These are phyloP conservation scores for Ectemnius lituratus DNA, from an alignment of 2,888 invertebrate species.

Conservation along the genomic window DNA sequence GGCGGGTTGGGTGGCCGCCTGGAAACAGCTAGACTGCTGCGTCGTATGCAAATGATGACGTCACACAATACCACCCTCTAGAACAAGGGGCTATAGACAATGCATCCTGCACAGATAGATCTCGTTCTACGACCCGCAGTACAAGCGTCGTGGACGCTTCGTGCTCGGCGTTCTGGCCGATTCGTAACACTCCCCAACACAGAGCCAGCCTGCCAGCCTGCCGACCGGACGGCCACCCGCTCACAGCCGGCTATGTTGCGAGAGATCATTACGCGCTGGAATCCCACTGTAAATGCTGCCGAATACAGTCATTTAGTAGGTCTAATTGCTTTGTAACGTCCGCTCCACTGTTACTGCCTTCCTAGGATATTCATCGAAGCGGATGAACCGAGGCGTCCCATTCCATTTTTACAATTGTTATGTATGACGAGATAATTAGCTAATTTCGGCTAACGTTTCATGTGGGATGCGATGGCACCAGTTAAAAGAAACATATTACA, in stretches of 20 bases:
- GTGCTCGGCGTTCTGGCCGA: slow-evolving; percentile 47
- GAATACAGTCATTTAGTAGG: slow-evolving; percentile 16
- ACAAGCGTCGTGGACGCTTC: slow-evolving; percentile 46
- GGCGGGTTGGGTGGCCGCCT: slow-evolving; percentile 60
- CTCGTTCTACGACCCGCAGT: slow-evolving; percentile 59
- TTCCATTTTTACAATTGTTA: no score
- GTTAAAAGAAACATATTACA: no score
- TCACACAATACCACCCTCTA: slow-evolving; percentile 74
- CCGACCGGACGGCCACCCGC: no score
- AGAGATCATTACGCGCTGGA: slow-evolving; percentile 32
- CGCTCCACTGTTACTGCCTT: not conserved
- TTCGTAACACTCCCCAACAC: slow-evolving; percentile 42
- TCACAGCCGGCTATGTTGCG: slow-evolving; percentile 22
- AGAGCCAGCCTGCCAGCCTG: not conserved
- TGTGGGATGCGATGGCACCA: no score
- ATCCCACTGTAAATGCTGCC: slow-evolving; percentile 20
- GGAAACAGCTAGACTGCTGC: slow-evolving; percentile 68
- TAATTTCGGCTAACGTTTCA: no score
- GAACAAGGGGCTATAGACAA: slow-evolving; percentile 66
- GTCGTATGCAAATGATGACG: slow-evolving; percentile 77
- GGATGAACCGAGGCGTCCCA: no score
- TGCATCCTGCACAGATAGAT: slow-evolving; percentile 68
- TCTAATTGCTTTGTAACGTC: slow-evolving; percentile 9
- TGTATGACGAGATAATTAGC: no score
- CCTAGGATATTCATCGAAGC: no score